phyloP scores from a whole-genome alignment of 2,113 vertebrate genomes.

The Myotis davidii region DNA sequence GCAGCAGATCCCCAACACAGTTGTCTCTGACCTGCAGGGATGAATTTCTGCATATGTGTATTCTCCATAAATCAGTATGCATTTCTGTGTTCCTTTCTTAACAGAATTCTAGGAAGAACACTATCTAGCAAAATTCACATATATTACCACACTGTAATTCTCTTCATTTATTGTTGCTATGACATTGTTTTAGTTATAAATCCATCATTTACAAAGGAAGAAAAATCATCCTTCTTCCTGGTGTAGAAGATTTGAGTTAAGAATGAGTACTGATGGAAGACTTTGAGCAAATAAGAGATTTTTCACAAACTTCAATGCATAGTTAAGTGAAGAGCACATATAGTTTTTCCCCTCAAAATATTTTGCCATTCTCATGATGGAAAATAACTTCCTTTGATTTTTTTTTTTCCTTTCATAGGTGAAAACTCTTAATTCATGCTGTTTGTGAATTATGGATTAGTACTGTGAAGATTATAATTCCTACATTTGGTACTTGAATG shows the following conservation, averaged over 20 bases:
- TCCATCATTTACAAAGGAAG: neutral
- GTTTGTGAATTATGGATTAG: conserved; percentile 6
- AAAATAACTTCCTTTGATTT: neutral
- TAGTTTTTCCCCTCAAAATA: neutral
- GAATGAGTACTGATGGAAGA: neutral
- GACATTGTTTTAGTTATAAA: neutral
- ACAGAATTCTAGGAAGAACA: neutral
- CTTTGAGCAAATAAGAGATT: neutral
- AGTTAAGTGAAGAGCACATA: neutral
- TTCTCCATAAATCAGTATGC: neutral
- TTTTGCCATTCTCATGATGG: neutral
- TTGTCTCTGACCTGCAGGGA: neutral
- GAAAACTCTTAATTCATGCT: neutral
- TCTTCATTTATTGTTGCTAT: neutral
- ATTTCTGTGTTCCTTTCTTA: neutral
- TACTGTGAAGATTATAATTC: neutral
- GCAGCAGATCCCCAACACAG: neutral
- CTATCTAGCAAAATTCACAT: neutral
- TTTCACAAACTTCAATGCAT: neutral
- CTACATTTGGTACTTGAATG: neutral
- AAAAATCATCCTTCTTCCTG: neutral
- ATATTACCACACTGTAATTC: neutral
- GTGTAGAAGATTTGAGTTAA: neutral
- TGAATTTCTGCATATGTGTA: neutral
- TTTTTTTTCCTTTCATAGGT: neutral